These are phyloP conservation scores for Pseudorectes ferrugineus DNA, from an alignment of 2,113 vertebrate species.

Conservation along the genomic window DNA sequence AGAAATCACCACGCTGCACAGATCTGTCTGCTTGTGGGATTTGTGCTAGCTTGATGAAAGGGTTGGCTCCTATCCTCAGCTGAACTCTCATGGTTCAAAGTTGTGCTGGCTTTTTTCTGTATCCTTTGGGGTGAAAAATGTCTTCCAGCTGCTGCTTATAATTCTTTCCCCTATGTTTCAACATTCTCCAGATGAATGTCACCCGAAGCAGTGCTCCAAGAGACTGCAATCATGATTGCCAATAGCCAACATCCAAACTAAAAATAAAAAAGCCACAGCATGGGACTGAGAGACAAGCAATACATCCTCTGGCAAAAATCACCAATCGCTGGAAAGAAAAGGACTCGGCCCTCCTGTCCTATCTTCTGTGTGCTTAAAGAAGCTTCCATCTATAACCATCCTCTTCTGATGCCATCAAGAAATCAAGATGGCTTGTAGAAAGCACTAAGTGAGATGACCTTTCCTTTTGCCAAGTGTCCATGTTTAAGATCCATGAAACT, in stretches of 20 bases:
- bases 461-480: not conserved
- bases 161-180: constrained; percentile 54
- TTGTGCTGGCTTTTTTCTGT: constrained; percentile 9
- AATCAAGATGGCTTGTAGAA: not conserved
- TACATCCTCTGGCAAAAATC: not conserved
- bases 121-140: constrained; percentile 53
- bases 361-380: not conserved
- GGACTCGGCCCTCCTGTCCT: not conserved
- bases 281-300: not conserved
- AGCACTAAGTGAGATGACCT: not conserved
- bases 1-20: not conserved
- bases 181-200: constrained; percentile 44
- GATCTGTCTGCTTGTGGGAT: constrained; percentile 24
- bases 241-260: constrained; percentile 35
- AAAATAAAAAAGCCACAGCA: constrained; percentile 47
- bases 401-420: not conserved
- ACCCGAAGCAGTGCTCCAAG: constrained; percentile 7
- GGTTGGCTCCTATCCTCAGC: constrained; percentile 18
- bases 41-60: constrained; percentile 26
- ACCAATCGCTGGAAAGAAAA: not conserved
- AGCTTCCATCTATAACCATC: not conserved
- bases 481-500: not conserved
- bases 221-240: constrained; percentile 18
- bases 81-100: constrained; percentile 41
- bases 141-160: constrained; percentile 42